Percentiles rank a stretch among this genome's conserved stretches.
These are phyloP conservation scores for Venusia cambrica DNA, from an alignment of 2,888 invertebrate genomes.

Conservation along the genomic window DNA sequence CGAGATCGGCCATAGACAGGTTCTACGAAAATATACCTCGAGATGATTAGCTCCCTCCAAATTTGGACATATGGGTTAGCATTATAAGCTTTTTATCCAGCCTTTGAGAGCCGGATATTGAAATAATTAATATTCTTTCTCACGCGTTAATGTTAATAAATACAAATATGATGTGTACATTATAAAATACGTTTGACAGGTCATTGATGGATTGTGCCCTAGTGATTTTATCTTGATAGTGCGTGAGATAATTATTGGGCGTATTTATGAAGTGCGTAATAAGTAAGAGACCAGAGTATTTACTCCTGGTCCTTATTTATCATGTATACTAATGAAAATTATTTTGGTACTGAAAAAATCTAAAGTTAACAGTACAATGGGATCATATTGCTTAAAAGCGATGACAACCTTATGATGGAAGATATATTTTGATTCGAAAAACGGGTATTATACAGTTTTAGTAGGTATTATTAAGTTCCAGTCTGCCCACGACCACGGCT, in stretches of 20 bases:
- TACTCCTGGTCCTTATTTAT: no score
- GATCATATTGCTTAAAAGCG: no score
- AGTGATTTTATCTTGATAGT: constrained; percentile 27
- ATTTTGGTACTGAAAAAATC: no score
- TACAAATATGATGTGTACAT: constrained; percentile 38
- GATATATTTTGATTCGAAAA: no score
- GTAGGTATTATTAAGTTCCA: no score
- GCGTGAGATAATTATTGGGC: constrained; percentile 15
- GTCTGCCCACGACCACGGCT: no score
- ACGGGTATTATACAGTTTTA: no score
- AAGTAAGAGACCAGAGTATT: no score
- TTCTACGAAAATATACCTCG: constrained; percentile 7
- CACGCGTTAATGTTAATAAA: constrained; percentile 39
- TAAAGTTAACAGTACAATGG: no score
- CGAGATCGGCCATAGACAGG: background rate
- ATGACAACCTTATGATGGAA: no score
- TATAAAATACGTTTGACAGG: constrained; percentile 50
- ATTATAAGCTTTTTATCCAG: constrained; percentile 17
- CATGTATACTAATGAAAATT: no score
- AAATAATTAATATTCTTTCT: constrained; percentile 45
- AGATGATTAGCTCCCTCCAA: constrained; percentile 15
- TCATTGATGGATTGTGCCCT: constrained; percentile 54
- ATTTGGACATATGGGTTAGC: constrained; percentile 17
- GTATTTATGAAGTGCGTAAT: no score
- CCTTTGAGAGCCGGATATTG: constrained; percentile 35